Percentiles rank a stretch among this genome's conserved stretches.
Conservation (phyloP, 2,113 vertebrate genomes). For the Gracilinanus agilis region DNA sequence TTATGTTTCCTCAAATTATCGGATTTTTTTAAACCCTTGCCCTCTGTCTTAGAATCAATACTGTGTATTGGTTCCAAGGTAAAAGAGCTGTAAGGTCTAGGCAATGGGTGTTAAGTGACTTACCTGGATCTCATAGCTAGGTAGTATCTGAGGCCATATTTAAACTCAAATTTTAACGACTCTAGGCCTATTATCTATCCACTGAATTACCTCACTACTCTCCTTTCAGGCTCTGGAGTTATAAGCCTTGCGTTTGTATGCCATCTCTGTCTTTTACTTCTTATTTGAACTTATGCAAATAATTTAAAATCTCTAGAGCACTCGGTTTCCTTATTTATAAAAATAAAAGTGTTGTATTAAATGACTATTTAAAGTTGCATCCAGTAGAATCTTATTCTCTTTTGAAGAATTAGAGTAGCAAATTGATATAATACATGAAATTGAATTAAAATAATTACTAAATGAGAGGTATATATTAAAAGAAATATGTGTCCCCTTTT, state of each 20-base stretch:
- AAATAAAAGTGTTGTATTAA: background rate
- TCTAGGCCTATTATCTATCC: background rate
- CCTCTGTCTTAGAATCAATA: no score
- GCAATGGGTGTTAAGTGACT: no score
- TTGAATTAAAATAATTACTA: background rate
- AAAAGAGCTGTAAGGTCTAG: no score
- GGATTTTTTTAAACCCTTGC: no score
- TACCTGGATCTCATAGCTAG: no score
- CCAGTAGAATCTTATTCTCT: background rate
- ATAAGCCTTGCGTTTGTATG: background rate
- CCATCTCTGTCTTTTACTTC: background rate
- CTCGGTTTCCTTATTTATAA: background rate
- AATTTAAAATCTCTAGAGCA: background rate
- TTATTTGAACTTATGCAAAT: background rate
- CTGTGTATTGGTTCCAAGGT: no score
- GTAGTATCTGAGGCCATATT: background rate
- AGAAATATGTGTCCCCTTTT: background rate
- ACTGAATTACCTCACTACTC: background rate
- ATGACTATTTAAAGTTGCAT: background rate
- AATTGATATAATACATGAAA: background rate
- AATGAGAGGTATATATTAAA: background rate
- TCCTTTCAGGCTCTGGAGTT: background rate
- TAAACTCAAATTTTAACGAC: background rate
- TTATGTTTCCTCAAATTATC: background rate
- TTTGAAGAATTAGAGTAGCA: background rate